Evolutionary conservation across 2,888 invertebrate genomes (phyloP).

Genomic region (Calameuta idolon): DNA sequence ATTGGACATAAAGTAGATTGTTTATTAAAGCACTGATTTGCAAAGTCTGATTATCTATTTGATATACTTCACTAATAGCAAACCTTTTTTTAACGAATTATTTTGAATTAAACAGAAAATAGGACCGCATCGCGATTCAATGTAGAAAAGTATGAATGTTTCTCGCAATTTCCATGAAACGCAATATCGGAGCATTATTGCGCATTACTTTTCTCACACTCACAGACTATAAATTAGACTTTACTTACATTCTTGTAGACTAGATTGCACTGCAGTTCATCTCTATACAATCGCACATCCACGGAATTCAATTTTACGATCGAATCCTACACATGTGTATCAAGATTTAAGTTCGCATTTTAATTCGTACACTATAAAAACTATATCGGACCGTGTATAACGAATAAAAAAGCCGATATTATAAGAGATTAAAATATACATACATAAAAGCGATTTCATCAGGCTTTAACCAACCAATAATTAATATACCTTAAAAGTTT

Average conservation of each 20-base stretch:
- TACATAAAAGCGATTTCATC: no score
- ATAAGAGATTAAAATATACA: no score
- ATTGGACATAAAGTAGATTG: background rate
- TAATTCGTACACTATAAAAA: background rate
- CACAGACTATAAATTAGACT: background rate
- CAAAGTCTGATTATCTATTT: background rate
- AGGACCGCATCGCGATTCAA: background rate
- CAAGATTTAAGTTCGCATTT: no score
- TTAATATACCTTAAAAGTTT: no score
- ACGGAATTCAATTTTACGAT: background rate
- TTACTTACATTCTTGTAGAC: no score
- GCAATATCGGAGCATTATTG: background rate
- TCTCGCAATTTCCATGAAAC: background rate
- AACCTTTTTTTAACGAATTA: background rate
- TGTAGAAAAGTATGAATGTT: background rate
- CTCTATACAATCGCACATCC: background rate
- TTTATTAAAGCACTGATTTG: background rate
- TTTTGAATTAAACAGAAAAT: background rate
- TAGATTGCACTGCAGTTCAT: background rate
- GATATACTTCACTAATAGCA: background rate
- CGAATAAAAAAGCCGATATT: no score
- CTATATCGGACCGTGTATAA: no score
- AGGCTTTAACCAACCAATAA: no score
- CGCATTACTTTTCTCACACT: background rate
- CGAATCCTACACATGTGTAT: no score